Evolutionary conservation across 2,113 vertebrate species (phyloP).

Genomic region (Brachionichthys hirsutus): DNA sequence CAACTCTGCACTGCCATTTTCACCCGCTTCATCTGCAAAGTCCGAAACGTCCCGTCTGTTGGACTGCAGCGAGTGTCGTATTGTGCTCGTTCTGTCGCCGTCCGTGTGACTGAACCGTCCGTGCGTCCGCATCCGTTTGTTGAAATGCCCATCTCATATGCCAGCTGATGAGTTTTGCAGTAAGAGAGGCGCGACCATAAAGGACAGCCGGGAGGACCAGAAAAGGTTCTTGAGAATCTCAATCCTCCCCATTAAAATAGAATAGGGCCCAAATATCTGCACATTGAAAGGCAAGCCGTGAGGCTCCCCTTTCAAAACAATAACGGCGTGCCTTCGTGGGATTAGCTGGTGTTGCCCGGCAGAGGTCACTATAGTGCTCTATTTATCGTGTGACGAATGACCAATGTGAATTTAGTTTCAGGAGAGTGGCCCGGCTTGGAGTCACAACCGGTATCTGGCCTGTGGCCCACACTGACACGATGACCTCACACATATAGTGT

Average conservation of each 20-base stretch:
- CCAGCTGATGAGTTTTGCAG: conserved; percentile 33
- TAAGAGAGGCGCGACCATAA: conserved; percentile 51
- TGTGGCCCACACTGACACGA: neutral
- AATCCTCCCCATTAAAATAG: conserved; percentile 71
- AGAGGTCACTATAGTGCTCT: conserved; percentile 62
- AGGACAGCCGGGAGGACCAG: conserved; percentile 51
- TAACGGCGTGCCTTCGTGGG: conserved; percentile 59
- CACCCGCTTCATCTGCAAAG: conserved; percentile 42
- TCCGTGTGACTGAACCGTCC: conserved; percentile 64
- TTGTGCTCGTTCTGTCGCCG: conserved; percentile 40
- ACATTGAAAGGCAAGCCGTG: conserved; percentile 58
- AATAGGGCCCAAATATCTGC: conserved; percentile 53
- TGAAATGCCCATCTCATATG: conserved; percentile 50
- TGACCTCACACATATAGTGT: conserved; percentile 2
- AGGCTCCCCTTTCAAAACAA: conserved; percentile 72
- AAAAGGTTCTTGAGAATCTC: conserved; percentile 59
- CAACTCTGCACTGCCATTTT: conserved; percentile 37
- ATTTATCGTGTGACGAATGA: conserved; percentile 54
- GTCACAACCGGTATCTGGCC: conserved; percentile 19
- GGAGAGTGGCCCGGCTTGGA: conserved; percentile 40
- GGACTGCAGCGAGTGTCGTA: conserved; percentile 16
- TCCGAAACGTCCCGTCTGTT: conserved; percentile 37
- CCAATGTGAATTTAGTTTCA: conserved; percentile 53
- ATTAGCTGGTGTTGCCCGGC: conserved; percentile 66
- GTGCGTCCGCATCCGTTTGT: conserved; percentile 30